Evolutionary conservation across 2,888 invertebrate species (phyloP), one percentile per base, ranked within the genome.

Genomic region (Molorchus minor): DNA sequence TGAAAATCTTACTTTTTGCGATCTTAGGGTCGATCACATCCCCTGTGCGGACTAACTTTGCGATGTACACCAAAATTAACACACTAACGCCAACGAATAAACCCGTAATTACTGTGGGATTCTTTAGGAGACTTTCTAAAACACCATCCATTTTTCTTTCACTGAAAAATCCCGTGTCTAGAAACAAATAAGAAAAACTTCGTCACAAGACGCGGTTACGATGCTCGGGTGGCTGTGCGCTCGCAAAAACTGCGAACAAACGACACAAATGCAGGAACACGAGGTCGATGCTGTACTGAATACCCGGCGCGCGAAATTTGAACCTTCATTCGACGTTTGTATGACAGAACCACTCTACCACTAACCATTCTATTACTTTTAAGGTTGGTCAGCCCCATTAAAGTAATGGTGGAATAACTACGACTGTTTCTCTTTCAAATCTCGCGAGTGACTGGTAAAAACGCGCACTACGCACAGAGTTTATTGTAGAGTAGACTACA

Each of bases 101-200:
- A 56, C 73, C 64, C 16, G 74, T 47, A 8, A 77, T 53, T 57
- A 77, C 63, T 15, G 75, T 67, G 21, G 75, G 73, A 59, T 68
- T 72, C 19, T 68, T 68, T 30, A 74, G 52, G 44, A 70, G 66
- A 61, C 65, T 72, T 17, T 78, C 69, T 20, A 45, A 61, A 58
- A 82, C 80, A 13, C 80, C 74, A 58, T 77, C 75, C 73, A 74
- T 74, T 63, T 67, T 77, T 45, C 20, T 49, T 43, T 21, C 52
- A 12, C 17, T 25, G 33, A 12, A 36, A 47, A 47, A 49, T 40
- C 13, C 46, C 41, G n/a, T 7, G 21, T 33, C 21, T 30, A 25
- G 29, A 45, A 25, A 21, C 19, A 53, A 38, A 58, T 29, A 16
- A 38, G 19, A 7, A 20, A 44, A 53, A 45, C 53, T 5, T 41